Evolutionary conservation across 2,113 vertebrate species (phyloP).

Genomic region (Stictonetta naevosa): DNA sequence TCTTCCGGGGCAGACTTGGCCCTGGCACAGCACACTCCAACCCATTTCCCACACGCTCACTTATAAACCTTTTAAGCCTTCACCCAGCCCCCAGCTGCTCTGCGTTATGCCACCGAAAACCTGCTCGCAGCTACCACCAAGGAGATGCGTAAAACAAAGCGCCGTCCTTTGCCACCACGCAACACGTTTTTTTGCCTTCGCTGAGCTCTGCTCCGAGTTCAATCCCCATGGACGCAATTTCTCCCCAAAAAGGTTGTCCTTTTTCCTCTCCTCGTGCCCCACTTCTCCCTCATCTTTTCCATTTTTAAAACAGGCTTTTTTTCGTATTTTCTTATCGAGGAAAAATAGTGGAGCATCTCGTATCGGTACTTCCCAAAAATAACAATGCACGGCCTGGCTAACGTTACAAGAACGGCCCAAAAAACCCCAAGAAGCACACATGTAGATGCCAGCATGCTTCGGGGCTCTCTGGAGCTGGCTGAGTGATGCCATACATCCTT

Average conservation of each 20-base stretch:
- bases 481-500: neutral
- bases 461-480: neutral
- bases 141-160: neutral
- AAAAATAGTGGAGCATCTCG: neutral
- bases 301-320: neutral
- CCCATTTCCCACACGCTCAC: neutral
- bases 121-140: neutral
- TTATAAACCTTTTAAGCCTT: neutral
- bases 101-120: neutral
- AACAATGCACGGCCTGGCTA: neutral
- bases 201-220: accelerated
- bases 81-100: neutral
- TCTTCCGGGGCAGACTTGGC: neutral
- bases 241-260: neutral
- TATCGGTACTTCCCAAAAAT: neutral
- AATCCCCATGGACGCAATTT: neutral
- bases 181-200: neutral
- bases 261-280: neutral
- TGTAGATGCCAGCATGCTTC: neutral
- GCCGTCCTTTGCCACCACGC: neutral
- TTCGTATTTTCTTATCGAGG: neutral
- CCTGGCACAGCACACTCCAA: neutral
- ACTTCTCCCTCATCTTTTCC: neutral
- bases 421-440: neutral
- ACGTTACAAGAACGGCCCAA: neutral